Base-by-base conservation (phyloP, 2,888 invertebrate genomes). In the Eutolmus rufibarbis region DNA sequence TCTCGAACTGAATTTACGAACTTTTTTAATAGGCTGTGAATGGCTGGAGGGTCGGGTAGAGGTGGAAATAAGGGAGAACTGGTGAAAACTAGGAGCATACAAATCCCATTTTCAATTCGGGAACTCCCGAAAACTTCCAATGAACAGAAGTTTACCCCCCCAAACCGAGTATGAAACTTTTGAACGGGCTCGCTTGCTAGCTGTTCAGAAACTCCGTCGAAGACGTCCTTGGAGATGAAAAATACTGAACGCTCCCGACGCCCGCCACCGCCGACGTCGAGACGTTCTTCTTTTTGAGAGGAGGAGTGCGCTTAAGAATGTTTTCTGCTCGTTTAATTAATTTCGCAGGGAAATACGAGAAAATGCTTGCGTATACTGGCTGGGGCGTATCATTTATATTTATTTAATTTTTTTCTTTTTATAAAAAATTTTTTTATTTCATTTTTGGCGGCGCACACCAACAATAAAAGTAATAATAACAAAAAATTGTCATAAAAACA, bases 271-370 rank as follows among this genome's bases (percentile, higher is more conserved):
- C 5, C 12, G 23, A n/a, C 23, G 23, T 9, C 23, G 66, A 19
- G 66, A 28, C 66, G 66, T 28, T 19, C 51, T 9, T 12, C 66
- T 66, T 28, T 23, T 2, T 28, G 66, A 28, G 8, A 66, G 28
- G 8, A 66, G 9, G 28, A 28, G 66, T 23, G 19, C 8, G 19
- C 57, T 57, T 23, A 57, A 23, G 23, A 51, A 46, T 31, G 28
- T 81, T 56, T 84, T 34, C 66, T 40, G 37, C 66, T 37, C n/a
- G 37, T 66, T 66, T 46, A 84, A 66, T 84, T 84, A 84, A 37
- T 66, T 66, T 84, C 40, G 31, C 46, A 37, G 19, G 43, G 82
- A 40, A 40, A 66, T 40, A 34, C 37, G 7, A 31, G 19, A 57
- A 84, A 57, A 37, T 56, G 23, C 66, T 23, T 66, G 23, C 66